phyloP scores from a whole-genome alignment of 2,888 invertebrate species.

The Lithophane socia region DNA sequence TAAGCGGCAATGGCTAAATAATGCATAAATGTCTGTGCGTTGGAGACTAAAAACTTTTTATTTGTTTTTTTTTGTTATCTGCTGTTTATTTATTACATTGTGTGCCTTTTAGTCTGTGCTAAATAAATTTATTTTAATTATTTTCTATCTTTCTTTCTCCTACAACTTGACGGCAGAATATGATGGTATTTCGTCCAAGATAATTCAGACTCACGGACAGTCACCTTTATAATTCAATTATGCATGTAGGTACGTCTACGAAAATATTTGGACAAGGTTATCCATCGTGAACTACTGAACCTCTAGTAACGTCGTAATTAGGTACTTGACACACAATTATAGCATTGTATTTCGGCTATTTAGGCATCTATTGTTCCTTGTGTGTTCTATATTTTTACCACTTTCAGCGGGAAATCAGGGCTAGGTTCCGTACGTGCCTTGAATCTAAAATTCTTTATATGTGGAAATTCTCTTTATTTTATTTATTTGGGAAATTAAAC shows the following conservation, averaged over 20 bases:
- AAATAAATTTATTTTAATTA: too few species aligned
- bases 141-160: too few species aligned
- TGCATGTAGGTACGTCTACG: conserved; percentile 18
- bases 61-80: too few species aligned
- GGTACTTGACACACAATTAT: conserved; percentile 29
- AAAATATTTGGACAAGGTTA: conserved; percentile 54
- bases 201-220: background rate
- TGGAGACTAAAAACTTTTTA: background rate
- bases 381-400: background rate
- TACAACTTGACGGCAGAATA: background rate
- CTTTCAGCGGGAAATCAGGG: conserved; percentile 10
- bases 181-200: background rate
- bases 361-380: conserved; percentile 23
- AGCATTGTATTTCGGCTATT: conserved; percentile 27
- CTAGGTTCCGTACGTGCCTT: background rate
- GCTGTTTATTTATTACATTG: too few species aligned
- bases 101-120: too few species aligned
- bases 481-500: background rate
- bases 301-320: conserved; percentile 31
- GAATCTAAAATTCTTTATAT: background rate
- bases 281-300: conserved; percentile 59
- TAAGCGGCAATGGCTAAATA: conserved; percentile 3
- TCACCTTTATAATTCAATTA: conserved; percentile 46
- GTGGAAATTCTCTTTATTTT: background rate
- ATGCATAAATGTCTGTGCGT: background rate